phyloP scores from a whole-genome alignment of 2,888 invertebrate genomes.

The Myathropa florea region DNA sequence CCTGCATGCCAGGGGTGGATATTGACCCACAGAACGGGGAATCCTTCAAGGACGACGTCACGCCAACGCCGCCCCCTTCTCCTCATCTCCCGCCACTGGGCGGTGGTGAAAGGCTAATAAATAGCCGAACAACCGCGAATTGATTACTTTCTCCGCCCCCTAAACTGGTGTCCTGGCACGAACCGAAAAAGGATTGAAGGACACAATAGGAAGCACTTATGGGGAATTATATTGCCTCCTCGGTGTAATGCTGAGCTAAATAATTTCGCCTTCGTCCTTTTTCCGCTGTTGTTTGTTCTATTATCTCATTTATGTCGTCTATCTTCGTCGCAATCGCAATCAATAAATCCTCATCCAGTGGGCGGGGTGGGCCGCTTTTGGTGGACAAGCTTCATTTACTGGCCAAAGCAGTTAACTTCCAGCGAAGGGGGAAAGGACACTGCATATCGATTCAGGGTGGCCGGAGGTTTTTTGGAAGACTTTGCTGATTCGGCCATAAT shows the following conservation, averaged over 20 bases:
- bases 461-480: not conserved
- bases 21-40: not conserved
- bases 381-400: not conserved
- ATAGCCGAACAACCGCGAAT: constrained; percentile 25
- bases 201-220: constrained; percentile 49
- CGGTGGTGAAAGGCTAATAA: constrained; percentile 37
- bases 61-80: not conserved
- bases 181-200: constrained; percentile 8
- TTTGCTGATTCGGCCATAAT: constrained; percentile 24
- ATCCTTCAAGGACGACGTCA: not conserved
- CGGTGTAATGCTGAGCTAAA: constrained; percentile 19
- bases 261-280: constrained; percentile 4
- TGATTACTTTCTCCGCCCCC: constrained; percentile 27
- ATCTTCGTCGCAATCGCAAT: constrained; percentile 33
- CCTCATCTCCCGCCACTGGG: constrained; percentile 1
- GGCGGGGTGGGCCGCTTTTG: not conserved
- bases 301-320: constrained; percentile 25
- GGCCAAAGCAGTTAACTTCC: too few species aligned
- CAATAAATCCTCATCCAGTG: constrained; percentile 18
- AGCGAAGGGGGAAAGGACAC: not conserved
- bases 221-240: constrained; percentile 35
- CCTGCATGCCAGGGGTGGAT: constrained; percentile 7
- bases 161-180: not conserved
- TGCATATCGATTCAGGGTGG: constrained; percentile 17
- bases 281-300: not conserved